phyloP scores from a whole-genome alignment of 2,113 vertebrate genomes.

The Microtus ochrogaster region DNA sequence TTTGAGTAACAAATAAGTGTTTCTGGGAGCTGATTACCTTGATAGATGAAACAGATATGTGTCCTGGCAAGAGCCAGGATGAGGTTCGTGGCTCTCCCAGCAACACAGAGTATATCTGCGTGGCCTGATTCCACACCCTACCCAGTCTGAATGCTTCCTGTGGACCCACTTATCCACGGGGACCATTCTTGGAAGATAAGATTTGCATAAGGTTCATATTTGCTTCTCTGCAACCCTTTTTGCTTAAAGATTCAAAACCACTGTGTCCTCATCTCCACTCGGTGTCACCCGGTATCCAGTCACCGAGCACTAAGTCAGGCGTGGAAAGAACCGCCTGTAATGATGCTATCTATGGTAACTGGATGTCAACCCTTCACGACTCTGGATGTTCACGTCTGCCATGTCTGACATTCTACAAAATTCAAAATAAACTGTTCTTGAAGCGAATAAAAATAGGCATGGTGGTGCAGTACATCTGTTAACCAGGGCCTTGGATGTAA shows the following conservation, averaged over 20 bases:
- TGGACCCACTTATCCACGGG: too few relatives aligned
- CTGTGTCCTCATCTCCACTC: background rate
- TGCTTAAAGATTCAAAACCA: background rate
- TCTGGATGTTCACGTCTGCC: constrained; percentile 51
- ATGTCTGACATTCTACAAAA: constrained; percentile 52
- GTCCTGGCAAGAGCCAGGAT: too few relatives aligned
- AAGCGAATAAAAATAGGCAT: constrained; percentile 65
- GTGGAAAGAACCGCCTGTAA: background rate
- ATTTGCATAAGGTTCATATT: background rate
- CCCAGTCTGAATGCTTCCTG: background rate
- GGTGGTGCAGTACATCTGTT: constrained; percentile 47
- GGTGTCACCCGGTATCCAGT: background rate
- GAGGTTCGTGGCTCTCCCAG: background rate
- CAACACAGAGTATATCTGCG: background rate
- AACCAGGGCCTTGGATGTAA: background rate
- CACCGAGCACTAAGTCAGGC: background rate
- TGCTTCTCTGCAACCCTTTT: background rate
- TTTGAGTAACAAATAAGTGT: background rate
- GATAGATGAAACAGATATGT: background rate
- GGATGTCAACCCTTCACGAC: constrained; percentile 54
- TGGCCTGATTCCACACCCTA: rapidly evolving
- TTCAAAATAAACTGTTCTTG: constrained; percentile 63
- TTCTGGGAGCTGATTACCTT: background rate
- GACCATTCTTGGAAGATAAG: background rate
- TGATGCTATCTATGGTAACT: constrained; percentile 18